These are phyloP conservation scores for Malurus alboscapulatus DNA, from an alignment of 2,113 vertebrate genomes.

Conservation along the genomic window DNA sequence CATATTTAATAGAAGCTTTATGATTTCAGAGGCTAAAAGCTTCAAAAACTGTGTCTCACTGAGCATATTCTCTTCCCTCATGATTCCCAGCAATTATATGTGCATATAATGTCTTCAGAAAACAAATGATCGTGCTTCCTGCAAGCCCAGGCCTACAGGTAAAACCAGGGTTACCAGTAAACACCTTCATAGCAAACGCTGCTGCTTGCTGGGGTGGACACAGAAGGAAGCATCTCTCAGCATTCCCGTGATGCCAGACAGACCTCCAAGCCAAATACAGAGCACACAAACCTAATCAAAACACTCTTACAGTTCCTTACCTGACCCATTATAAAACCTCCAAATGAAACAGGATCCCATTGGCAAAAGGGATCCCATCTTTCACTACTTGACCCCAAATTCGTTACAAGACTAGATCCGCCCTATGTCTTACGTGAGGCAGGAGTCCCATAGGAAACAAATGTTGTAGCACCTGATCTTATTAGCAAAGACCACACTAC, in stretches of 20 bases:
- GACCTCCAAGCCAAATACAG: not conserved
- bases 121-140: not conserved
- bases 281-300: not conserved
- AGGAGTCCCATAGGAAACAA: not conserved
- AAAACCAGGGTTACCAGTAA: not conserved
- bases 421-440: not conserved
- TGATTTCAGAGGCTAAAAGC: constrained; percentile 14
- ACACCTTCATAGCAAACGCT: not conserved
- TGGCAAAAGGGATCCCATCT: not conserved
- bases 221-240: not conserved
- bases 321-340: not conserved
- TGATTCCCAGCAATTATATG: not conserved
- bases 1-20: not conserved
- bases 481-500: not conserved
- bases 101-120: not conserved
- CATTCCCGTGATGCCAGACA: not conserved
- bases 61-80: not conserved
- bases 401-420: not conserved
- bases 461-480: not conserved
- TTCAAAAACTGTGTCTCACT: not conserved
- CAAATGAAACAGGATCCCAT: not conserved
- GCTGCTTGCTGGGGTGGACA: not conserved
- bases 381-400: not conserved
- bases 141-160: not conserved
- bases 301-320: not conserved